A percentile compares a stretch with the other conserved stretches of the same genome.
These are phyloP conservation scores for Vollenhovia emeryi DNA, from an alignment of 1,140 invertebrate genomes.

Conservation along the genomic window DNA sequence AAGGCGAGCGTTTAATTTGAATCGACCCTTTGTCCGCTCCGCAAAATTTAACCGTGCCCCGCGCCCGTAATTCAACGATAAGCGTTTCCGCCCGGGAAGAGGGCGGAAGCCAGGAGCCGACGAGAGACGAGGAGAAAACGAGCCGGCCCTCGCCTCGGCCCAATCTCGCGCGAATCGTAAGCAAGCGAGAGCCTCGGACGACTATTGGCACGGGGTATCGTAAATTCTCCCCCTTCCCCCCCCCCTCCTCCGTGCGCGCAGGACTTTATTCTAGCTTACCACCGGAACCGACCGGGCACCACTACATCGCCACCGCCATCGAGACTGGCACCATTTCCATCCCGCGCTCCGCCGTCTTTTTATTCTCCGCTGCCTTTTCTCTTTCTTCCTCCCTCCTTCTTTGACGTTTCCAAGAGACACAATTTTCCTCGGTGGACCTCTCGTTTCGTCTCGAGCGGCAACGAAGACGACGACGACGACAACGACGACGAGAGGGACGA, in stretches of 20 bases:
- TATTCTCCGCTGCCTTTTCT: constrained; percentile 1
- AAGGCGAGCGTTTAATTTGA: constrained; percentile 78
- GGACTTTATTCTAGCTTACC: constrained; percentile 24
- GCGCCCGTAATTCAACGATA: constrained; percentile 70
- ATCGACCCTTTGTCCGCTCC: constrained; percentile 72
- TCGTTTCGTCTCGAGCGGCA: constrained; percentile 36
- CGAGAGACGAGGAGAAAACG: constrained; percentile 34
- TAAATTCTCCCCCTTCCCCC: constrained; percentile 41
- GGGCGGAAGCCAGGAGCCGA: background rate
- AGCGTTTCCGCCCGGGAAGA: constrained; percentile 49
- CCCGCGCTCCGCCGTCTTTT: constrained; percentile 34
- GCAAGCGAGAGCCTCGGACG: constrained; percentile 57
- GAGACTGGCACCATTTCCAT: constrained; percentile 36
- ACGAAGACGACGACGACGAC: background rate
- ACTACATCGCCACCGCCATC: constrained; percentile 12
- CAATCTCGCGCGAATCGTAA: constrained; percentile 68
- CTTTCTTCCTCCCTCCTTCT: constrained; percentile 27
- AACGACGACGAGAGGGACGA: background rate
- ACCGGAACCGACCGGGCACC: constrained; percentile 1
- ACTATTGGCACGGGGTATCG: constrained; percentile 63
- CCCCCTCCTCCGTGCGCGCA: too few relatives aligned
- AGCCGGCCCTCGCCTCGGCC: constrained; percentile 20
- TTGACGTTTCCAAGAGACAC: constrained; percentile 25
- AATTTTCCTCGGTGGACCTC: constrained; percentile 46
- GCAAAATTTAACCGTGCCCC: constrained; percentile 69